Conservation (phyloP, 2,888 invertebrate species). For the Osedax frankpressi region DNA sequence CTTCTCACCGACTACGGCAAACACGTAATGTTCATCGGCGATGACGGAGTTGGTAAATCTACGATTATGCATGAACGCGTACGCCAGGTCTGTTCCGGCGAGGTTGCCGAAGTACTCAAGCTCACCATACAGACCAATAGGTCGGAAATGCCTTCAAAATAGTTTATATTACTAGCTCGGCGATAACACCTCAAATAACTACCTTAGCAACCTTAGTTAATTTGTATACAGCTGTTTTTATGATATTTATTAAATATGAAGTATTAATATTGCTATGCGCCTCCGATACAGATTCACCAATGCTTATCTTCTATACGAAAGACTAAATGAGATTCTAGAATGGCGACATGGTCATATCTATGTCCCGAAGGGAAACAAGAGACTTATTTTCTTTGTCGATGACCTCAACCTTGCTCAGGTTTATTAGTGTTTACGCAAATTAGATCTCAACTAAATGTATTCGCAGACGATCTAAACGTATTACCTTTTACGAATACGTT, state of each 20-base stretch:
- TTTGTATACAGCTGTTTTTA: no score
- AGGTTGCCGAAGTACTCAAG: conserved; percentile 43
- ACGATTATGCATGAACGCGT: conserved; percentile 42
- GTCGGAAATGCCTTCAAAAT: no score
- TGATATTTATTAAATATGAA: no score
- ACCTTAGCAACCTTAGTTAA: no score
- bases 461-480: no score
- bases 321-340: conserved; percentile 41
- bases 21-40: conserved; percentile 43
- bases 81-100: conserved; percentile 43
- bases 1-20: conserved; percentile 40
- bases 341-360: conserved; percentile 46
- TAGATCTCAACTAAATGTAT: no score
- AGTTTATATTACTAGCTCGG: no score
- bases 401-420: conserved; percentile 44
- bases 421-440: no score
- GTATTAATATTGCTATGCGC: no score
- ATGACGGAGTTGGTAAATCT: conserved; percentile 43
- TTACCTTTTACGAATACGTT: no score
- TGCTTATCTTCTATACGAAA: conserved; percentile 38
- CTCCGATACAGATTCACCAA: conserved; percentile 45
- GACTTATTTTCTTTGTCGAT: conserved; percentile 42
- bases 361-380: conserved; percentile 43
- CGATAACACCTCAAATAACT: no score
- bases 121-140: conserved; percentile 40